These are phyloP conservation scores for Microtus ochrogaster DNA, from an alignment of 2,113 vertebrate genomes.

Conservation along the genomic window DNA sequence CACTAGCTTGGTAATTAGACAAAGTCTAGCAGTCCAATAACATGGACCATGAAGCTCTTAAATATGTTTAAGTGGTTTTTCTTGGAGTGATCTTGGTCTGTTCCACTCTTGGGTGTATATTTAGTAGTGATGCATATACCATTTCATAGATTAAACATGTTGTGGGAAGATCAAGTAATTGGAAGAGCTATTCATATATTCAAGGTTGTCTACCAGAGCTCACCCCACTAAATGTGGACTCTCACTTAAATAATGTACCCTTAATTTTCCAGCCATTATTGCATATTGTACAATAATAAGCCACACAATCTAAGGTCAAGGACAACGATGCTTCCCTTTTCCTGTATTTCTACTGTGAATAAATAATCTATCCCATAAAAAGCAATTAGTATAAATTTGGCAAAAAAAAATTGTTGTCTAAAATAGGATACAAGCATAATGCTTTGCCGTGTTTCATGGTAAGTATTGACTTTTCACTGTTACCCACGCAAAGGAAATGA, in stretches of 20 bases:
- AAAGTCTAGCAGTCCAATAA: background rate
- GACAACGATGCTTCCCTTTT: background rate
- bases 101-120: background rate
- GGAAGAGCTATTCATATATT: background rate
- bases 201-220: background rate
- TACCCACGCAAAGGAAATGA: background rate
- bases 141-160: background rate
- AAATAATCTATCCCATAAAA: background rate
- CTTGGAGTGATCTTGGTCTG: background rate
- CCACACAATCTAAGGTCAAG: background rate
- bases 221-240: background rate
- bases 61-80: background rate
- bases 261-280: background rate
- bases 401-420: background rate
- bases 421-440: background rate
- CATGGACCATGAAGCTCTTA: background rate
- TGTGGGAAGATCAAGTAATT: background rate
- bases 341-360: background rate
- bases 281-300: background rate
- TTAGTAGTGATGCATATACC: background rate
- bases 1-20: background rate
- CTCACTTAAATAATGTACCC: background rate
- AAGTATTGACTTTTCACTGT: background rate
- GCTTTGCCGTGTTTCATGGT: constrained; percentile 3
- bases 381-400: background rate